phyloP scores from a whole-genome alignment of 2,888 invertebrate species.

The Metopia argyrocephala region DNA sequence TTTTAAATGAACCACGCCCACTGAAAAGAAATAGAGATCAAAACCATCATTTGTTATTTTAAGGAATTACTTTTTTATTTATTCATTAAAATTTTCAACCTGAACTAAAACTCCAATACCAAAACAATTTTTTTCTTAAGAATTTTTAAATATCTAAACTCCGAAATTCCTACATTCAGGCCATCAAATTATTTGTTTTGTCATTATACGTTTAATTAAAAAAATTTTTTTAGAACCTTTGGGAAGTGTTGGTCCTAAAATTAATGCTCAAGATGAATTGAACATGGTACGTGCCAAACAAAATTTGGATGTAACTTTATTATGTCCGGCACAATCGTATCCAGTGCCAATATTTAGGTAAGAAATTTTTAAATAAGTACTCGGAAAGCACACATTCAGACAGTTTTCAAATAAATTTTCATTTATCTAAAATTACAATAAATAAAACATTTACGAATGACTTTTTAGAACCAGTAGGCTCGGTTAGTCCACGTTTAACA shows the following conservation, averaged over 20 bases:
- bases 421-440: neutral
- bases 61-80: too few species aligned
- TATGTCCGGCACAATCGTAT: slow-evolving; percentile 84
- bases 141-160: too few species aligned
- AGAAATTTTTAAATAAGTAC: slow-evolving; percentile 9
- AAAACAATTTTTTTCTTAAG: too few species aligned
- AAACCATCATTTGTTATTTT: too few species aligned
- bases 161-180: slow-evolving; percentile 65
- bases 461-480: slow-evolving; percentile 74
- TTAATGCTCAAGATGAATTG: slow-evolving; percentile 83
- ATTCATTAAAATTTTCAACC: too few species aligned
- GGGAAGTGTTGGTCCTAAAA: slow-evolving; percentile 81
- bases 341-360: slow-evolving; percentile 84
- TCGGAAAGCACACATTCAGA: slow-evolving; percentile 52
- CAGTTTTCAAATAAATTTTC: slow-evolving; percentile 54
- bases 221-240: slow-evolving; percentile 77
- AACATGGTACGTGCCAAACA: slow-evolving; percentile 69
- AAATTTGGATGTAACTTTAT: slow-evolving; percentile 74
- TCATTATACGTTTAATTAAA: neutral
- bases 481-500: slow-evolving; percentile 83
- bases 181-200: neutral
- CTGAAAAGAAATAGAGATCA: neutral
- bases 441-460: too few species aligned
- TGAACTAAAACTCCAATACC: too few species aligned
- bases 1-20: neutral